A percentile compares a stretch with the other conserved stretches of the same genome.
phyloP scores from a whole-genome alignment of 1,140 invertebrate genomes.

The Cyclargus thomasi region DNA sequence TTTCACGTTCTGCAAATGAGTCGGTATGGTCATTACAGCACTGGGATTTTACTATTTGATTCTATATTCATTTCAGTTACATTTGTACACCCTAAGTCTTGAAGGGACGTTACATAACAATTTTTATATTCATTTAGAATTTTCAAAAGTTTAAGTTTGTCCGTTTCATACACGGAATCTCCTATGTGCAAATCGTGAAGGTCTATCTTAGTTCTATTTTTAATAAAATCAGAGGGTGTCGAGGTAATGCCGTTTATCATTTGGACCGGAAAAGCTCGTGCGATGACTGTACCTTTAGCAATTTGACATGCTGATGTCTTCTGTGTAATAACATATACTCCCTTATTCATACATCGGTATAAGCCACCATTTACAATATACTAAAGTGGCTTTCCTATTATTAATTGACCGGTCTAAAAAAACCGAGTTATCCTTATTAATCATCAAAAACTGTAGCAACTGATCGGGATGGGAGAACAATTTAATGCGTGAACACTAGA shows the following conservation, averaged over 20 bases:
- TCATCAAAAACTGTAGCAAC: slow-evolving; percentile 32
- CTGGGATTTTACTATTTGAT: slow-evolving; percentile 28
- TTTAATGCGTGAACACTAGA: slow-evolving; percentile 30
- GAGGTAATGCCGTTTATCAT: not conserved
- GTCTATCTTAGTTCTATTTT: slow-evolving; percentile 1
- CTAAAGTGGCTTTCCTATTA: not conserved
- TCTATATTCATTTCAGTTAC: slow-evolving; percentile 34
- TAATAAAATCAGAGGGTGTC: not conserved
- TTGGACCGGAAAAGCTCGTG: not conserved
- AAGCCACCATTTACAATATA: not conserved
- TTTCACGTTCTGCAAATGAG: slow-evolving; percentile 22
- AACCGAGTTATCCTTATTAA: slow-evolving; percentile 28
- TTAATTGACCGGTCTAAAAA: not conserved
- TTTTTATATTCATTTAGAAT: slow-evolving; percentile 20
- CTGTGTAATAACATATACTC: not conserved
- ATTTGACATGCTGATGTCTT: not conserved
- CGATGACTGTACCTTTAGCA: not conserved
- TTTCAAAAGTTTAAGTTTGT: slow-evolving; percentile 3
- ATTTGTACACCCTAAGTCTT: slow-evolving; percentile 32
- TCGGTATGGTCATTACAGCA: slow-evolving; percentile 34
- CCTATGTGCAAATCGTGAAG: not conserved
- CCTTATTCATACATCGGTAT: slow-evolving; percentile 6
- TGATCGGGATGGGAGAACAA: slow-evolving; percentile 32
- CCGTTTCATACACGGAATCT: not conserved
- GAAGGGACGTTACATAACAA: slow-evolving; percentile 31